Evolutionary conservation across 2,797 vertebrate genomes (phyloP).

Genomic region (Pogoniulus pusillus): DNA sequence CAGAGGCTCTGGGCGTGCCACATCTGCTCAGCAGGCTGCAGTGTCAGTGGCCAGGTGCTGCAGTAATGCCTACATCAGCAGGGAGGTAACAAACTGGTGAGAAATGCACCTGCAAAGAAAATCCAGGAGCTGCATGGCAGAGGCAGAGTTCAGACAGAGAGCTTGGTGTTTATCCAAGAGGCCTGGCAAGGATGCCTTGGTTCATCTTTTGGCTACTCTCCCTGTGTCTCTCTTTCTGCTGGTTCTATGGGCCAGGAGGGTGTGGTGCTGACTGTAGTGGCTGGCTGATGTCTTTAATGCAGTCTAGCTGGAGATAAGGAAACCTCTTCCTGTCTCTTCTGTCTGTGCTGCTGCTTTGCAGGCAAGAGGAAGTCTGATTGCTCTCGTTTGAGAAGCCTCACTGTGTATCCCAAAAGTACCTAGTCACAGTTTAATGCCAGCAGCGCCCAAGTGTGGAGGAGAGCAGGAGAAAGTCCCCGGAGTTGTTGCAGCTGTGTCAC

Average conservation of each 20-base stretch:
- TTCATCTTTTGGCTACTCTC: not conserved
- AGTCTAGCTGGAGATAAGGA: not conserved
- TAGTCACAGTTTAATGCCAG: not conserved
- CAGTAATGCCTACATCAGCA: constrained; percentile 44
- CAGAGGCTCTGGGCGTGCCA: constrained; percentile 12
- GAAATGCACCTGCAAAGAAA: not conserved
- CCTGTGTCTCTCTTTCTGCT: not conserved
- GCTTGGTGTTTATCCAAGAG: not conserved
- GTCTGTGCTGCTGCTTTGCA: not conserved
- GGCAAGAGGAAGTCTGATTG: not conserved
- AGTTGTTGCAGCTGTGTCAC: not conserved
- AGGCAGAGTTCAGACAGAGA: not conserved
- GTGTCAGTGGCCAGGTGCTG: not conserved
- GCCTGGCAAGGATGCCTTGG: not conserved
- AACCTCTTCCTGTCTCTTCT: not conserved
- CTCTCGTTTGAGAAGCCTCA: not conserved
- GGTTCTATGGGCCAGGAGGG: not conserved
- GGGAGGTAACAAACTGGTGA: constrained; percentile 4
- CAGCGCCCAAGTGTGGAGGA: not conserved
- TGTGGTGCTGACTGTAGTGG: not conserved
- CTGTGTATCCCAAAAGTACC: not conserved
- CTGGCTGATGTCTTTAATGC: not conserved
- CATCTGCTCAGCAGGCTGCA: constrained; percentile 78
- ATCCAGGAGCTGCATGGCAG: not conserved
- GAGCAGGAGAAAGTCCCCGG: not conserved